Conservation (phyloP, 1,140 invertebrate genomes). For the Notospermus geniculatus region DNA sequence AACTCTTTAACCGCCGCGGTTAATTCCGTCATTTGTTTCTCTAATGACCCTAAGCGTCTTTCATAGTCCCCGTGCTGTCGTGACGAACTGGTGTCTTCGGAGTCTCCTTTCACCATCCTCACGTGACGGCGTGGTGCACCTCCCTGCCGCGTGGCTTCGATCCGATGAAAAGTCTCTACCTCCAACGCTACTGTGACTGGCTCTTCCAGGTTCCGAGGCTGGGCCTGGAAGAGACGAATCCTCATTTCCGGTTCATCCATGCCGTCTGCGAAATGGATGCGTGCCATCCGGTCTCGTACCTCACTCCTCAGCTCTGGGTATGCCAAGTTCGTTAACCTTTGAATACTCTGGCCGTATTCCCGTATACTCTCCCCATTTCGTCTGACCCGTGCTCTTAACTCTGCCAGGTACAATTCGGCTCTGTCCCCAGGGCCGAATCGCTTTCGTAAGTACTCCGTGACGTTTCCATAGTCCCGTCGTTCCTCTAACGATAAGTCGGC, state of each 20-base stretch:
- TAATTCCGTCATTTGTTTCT: background rate
- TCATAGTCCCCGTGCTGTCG: background rate
- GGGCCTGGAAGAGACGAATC: slow-evolving; percentile 17
- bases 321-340: slow-evolving; percentile 11
- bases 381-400: slow-evolving; percentile 14
- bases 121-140: background rate
- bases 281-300: slow-evolving; percentile 22
- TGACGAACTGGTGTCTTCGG: background rate
- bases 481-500: slow-evolving; percentile 4
- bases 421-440: slow-evolving; percentile 18
- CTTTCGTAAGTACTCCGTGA: slow-evolving; percentile 12
- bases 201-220: slow-evolving; percentile 21
- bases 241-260: slow-evolving; percentile 20
- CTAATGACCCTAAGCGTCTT: background rate
- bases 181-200: slow-evolving; percentile 24
- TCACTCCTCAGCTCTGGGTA: slow-evolving; percentile 19
- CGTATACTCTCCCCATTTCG: slow-evolving; percentile 13
- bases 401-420: slow-evolving; percentile 20
- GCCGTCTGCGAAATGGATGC: slow-evolving; percentile 24
- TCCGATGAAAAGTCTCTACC: slow-evolving; percentile 18
- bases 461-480: slow-evolving; percentile 8
- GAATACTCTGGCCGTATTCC: slow-evolving; percentile 19
- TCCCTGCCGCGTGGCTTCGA: background rate
- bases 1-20: background rate
- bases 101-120: background rate